Evolutionary conservation across 1,140 invertebrate species (phyloP), one percentile per base, ranked within the genome.

Genomic region (Ericerus pela): DNA sequence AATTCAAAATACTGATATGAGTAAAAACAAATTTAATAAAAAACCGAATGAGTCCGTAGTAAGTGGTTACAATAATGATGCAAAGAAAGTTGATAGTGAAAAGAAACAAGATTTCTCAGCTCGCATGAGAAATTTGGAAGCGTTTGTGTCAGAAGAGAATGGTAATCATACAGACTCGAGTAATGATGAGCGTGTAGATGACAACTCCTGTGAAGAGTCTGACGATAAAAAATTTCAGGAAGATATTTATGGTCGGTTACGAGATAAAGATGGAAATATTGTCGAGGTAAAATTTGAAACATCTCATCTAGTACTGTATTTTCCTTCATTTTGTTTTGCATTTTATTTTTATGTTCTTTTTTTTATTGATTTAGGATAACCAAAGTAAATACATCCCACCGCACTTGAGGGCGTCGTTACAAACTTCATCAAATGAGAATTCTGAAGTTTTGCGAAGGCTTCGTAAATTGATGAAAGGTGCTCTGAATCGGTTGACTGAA

Each of bases 161-260:
- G n/a, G n/a, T n/a, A n/a, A n/a, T n/a, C n/a, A n/a, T n/a, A 58
- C 30, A 33, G 30, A 33, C 30, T 33, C 30, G 8, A 8, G n/a
- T 10, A n/a, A 33, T 33, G 30, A 33, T n/a, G 30, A 33, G 30
- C n/a, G 8, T 14, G 4, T 18, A 57, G 52, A 63, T 51, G 61
- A 30, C 58, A 53, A 61, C 60, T 53, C 24, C 55, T 28, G 51
- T 58, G 56, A 57, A 57, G 24, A 58, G 51, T 57, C 58, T 57
- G 62, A 65, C 52, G 54, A 52, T 10, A 58, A 59, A 59, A 62
- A 55, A 56, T 22, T 47, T 55, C 54, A 53, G 58, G 90, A 96
- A 75, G 92, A 96, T 73, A 96, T 96, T 67, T 96, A 96, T 75
- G 92, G 92, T 2, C 73, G 91, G 59, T 76, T 84, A 60, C 75